Base-by-base conservation (phyloP, 2,113 vertebrate species). In the Xiphophorus hellerii region DNA sequence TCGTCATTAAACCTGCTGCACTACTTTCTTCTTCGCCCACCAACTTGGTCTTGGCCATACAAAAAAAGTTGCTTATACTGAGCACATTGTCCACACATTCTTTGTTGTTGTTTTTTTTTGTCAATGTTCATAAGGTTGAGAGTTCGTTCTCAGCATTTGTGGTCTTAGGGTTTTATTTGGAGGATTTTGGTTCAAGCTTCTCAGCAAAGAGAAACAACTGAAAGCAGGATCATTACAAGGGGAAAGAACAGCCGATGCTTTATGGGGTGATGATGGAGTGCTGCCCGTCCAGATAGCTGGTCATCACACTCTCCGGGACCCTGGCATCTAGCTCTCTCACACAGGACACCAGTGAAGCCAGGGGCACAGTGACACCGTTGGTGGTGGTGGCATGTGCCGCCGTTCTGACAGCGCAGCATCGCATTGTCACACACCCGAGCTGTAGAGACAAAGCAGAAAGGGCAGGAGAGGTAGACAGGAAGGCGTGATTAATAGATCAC, bases 391-490 rank as follows among this genome's bases (percentile, higher is more conserved):
- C 98, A 99, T 0, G 96, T 96, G 17, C 98, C 98, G 3, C 97
- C 98, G 2, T 99, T 99, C 95, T 98, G 97, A 94, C 98, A 99
- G 68, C 96, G 97, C 88, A 96, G 95, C 35, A 99, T 94, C 0
- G 97, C 94, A 1, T 98, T 96, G 95, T 99, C 97, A 13, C 98
- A 99, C 48, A 99, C 96, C 2, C 96, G 97, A 39, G 96, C 98
- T 99, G 96, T 75, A 85, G 91, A 89, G 84, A 92, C 87, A 79
- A 82, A 73, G 71, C 76, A 81, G 71, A 86, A 87, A 86, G 80
- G 85, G 73, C 69, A 84, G 78, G 67, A 69, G 48, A 74, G 22
- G 22, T 54, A 58, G 83, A 83, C 60, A 80, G 88, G 80, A 31
- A 64, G 80, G 67, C 64, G 69, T 81, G 89, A 88, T 92, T 90